Evolutionary conservation across 37 sponge, comb jelly and placozoan species (phyloP).

Genomic region (Axinella damicornis): DNA sequence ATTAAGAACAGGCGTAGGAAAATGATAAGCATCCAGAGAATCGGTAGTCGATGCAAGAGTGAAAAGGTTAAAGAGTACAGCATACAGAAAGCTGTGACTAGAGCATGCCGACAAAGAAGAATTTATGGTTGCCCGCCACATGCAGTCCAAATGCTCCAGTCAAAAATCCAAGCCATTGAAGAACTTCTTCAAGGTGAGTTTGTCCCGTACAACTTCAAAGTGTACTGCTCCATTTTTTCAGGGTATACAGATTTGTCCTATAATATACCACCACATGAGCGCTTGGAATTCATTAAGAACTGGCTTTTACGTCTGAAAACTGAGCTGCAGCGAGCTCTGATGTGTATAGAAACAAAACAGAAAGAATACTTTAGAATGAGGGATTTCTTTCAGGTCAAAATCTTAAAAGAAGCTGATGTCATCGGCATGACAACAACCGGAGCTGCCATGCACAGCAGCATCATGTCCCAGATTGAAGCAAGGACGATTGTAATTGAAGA

Average conservation of each 20-base stretch:
- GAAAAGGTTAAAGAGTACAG: slow-evolving; percentile 40
- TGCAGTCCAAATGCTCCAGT: no score
- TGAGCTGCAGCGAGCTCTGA: neutral
- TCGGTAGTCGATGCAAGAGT: slow-evolving; percentile 71
- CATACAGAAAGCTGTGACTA: slow-evolving; percentile 10
- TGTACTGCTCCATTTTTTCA: no score
- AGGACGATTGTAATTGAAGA: no score
- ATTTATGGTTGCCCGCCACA: slow-evolving; percentile 1
- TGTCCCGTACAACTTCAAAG: no score
- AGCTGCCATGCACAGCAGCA: no score
- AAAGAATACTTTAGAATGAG: neutral
- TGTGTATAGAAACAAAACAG: neutral
- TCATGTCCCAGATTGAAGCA: no score
- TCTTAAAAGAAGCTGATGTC: no score
- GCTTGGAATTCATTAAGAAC: neutral
- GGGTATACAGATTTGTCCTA: neutral
- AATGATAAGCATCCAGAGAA: slow-evolving; percentile 31
- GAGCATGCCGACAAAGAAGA: neutral
- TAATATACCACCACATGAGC: neutral
- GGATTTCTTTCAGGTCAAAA: no score
- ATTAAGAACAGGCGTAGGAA: neutral
- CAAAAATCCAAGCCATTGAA: no score
- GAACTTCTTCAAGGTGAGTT: no score
- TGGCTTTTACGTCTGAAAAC: neutral
- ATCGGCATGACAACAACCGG: no score